phyloP scores from a whole-genome alignment of 2,797 vertebrate genomes.

The Molossus alvarezi region DNA sequence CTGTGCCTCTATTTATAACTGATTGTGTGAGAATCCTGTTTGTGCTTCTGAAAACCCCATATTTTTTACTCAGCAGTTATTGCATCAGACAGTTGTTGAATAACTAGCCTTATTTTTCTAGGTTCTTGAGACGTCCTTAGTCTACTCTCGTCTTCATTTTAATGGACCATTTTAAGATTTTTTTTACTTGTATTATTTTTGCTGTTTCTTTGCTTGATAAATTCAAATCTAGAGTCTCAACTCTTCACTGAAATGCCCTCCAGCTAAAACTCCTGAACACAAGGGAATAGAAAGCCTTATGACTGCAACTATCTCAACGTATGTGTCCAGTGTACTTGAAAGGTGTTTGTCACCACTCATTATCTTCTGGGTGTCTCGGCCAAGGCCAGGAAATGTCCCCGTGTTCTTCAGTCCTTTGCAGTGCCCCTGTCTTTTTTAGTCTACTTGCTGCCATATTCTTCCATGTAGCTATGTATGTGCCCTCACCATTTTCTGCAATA shows the following conservation, averaged over 20 bases:
- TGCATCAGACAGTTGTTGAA: background rate
- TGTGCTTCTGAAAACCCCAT: constrained; percentile 4
- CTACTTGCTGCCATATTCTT: background rate
- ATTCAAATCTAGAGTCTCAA: constrained; percentile 24
- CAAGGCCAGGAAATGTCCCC: background rate
- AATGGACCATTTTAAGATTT: constrained; percentile 48
- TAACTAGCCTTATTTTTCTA: constrained; percentile 39
- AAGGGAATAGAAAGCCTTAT: background rate
- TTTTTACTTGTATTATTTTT: constrained; percentile 44
- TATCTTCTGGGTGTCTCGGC: background rate
- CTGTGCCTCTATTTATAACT: background rate
- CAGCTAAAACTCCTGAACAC: constrained; percentile 1
- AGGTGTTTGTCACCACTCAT: background rate
- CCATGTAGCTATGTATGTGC: background rate
- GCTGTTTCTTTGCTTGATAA: constrained; percentile 27
- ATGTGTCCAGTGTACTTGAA: background rate
- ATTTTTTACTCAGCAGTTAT: constrained; percentile 16
- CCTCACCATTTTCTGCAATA: background rate
- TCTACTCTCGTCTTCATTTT: constrained; percentile 45
- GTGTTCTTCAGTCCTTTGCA: background rate
- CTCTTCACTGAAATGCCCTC: constrained; percentile 17
- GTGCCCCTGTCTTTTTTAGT: background rate
- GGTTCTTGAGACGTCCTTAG: background rate
- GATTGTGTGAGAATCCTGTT: background rate
- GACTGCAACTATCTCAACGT: background rate